phyloP scores from a whole-genome alignment of 1,140 invertebrate species.

The Berghia stephanieae region DNA sequence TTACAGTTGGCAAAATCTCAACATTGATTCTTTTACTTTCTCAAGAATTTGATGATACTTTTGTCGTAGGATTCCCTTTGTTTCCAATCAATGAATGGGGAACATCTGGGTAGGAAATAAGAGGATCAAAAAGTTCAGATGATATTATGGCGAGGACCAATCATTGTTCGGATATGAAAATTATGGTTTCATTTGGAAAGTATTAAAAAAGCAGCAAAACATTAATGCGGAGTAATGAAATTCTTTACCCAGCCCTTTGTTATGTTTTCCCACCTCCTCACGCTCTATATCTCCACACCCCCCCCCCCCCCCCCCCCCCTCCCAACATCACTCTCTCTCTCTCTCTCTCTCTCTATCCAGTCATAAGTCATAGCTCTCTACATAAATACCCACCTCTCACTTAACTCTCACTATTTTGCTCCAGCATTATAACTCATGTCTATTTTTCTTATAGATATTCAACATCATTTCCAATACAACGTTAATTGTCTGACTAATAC shows the following conservation, averaged over 20 bases:
- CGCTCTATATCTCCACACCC: background rate
- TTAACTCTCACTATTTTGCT: slow-evolving; percentile 16
- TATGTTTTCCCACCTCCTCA: background rate
- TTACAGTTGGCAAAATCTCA: slow-evolving; percentile 77
- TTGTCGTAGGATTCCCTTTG: slow-evolving; percentile 55
- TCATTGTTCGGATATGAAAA: no score
- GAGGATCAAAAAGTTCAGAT: no score
- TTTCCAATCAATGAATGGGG: slow-evolving; percentile 81
- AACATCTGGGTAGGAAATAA: slow-evolving; percentile 71
- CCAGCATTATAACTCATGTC: background rate
- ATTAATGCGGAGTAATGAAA: no score
- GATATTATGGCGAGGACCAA: no score
- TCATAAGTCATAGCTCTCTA: background rate
- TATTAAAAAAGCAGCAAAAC: no score
- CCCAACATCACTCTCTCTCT: background rate
- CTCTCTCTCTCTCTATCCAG: slow-evolving; percentile 14
- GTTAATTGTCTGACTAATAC: no score
- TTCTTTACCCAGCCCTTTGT: background rate
- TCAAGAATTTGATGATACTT: slow-evolving; percentile 69
- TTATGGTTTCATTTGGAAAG: no score
- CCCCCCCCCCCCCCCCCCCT: background rate
- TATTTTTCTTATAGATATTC: background rate
- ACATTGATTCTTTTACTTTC: slow-evolving; percentile 73
- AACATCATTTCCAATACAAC: no score
- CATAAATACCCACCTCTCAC: background rate